Conservation (phyloP, 2,113 vertebrate species). For the Dunckerocampus dactyliophorus region DNA sequence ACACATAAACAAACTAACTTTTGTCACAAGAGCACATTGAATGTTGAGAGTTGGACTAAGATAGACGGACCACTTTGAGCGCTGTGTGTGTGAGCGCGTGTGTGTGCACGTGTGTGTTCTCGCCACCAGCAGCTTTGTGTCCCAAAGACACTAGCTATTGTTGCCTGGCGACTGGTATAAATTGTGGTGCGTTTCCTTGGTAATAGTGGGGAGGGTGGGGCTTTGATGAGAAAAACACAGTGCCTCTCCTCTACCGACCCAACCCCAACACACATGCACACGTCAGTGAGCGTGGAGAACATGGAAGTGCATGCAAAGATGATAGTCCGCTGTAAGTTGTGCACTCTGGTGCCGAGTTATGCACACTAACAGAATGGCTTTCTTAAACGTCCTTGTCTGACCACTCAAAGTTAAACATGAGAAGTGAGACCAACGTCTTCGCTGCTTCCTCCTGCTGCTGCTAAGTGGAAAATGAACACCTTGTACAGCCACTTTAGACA, state of each 20-base stretch:
- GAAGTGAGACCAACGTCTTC: not conserved
- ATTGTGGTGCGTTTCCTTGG: slow-evolving; percentile 69
- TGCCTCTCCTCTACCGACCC: slow-evolving; percentile 27
- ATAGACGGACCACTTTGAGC: not conserved
- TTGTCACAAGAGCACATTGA: too few relatives aligned
- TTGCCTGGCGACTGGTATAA: slow-evolving; percentile 75
- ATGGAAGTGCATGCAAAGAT: not conserved
- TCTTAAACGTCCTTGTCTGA: not conserved
- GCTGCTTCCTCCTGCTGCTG: not conserved
- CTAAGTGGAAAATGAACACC: not conserved
- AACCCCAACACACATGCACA: slow-evolving; percentile 25
- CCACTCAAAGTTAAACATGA: not conserved
- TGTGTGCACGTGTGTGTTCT: slow-evolving; percentile 3
- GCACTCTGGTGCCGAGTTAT: not conserved
- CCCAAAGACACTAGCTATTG: slow-evolving; percentile 65
- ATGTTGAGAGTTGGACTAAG: too few relatives aligned
- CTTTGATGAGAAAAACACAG: slow-evolving; percentile 67
- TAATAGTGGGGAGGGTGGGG: slow-evolving; percentile 61
- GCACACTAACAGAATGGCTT: not conserved
- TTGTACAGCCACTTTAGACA: not conserved
- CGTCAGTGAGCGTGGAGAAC: not conserved
- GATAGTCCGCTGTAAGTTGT: not conserved
- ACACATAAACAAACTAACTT: not conserved
- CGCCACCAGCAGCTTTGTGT: slow-evolving; percentile 50
- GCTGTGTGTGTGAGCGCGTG: slow-evolving; percentile 2